phyloP scores from a whole-genome alignment of 2,113 vertebrate genomes.

The Salvelinus namaycush region DNA sequence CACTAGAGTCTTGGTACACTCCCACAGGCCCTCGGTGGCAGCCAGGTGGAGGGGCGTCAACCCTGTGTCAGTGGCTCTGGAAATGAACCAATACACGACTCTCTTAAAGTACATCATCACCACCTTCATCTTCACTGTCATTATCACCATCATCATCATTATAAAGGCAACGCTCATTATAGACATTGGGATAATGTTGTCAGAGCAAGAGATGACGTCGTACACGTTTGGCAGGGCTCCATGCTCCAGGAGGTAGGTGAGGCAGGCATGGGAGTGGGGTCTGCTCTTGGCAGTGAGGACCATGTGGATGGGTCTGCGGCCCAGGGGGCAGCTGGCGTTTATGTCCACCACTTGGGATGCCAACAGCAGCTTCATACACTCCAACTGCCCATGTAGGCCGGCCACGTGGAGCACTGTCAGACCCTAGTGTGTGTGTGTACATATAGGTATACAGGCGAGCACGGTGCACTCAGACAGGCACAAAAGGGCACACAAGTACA shows the following conservation, averaged over 20 bases:
- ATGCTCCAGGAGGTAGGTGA: conserved; percentile 61
- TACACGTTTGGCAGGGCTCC: conserved; percentile 64
- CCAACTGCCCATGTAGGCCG: conserved; percentile 52
- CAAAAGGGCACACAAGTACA: too few species aligned
- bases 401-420: conserved; percentile 58
- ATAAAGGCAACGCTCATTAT: neutral
- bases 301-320: conserved; percentile 64
- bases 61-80: conserved; percentile 55
- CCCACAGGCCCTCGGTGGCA: conserved; percentile 58
- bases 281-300: conserved; percentile 44
- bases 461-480: neutral
- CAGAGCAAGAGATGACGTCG: neutral
- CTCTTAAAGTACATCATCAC: neutral
- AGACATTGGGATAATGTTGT: neutral
- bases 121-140: neutral
- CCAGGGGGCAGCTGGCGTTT: conserved; percentile 43
- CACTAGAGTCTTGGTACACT: conserved; percentile 55
- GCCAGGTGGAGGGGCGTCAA: conserved; percentile 69
- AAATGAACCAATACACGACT: neutral
- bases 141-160: neutral
- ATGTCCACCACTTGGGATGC: conserved; percentile 34
- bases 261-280: conserved; percentile 41
- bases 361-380: conserved; percentile 45
- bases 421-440: conserved; percentile 38
- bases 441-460: neutral